Base-by-base conservation (phyloP, 92 coral and sea anemone genomes). In the Zoanthus gigantus region DNA sequence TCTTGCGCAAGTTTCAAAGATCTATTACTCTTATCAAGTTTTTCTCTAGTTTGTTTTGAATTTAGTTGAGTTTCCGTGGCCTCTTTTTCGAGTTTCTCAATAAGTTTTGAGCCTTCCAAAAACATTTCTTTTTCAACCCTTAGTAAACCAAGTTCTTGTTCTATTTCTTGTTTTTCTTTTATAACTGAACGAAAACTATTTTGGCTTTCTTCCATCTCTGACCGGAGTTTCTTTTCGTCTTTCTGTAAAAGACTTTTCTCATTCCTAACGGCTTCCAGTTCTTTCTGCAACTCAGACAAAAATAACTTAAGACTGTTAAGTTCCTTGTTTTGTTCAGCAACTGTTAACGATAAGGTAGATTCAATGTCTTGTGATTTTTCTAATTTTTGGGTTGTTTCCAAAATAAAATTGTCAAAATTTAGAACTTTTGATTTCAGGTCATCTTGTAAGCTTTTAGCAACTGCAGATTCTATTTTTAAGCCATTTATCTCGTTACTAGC, bases 41-140 rank as follows among this genome's bases (percentile, higher is more conserved):
- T 32, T 5, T 81, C 47, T 65, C n/a, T 50, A 18, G 74, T 28
- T 50, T 81, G 74, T 14, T 48, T n/a, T 17, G 65, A 50, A 6
- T 12, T n/a, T 46, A n/a, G 5, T 61, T 67, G 37, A 5, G 42
- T 54, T 18, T 47, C 74, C 11, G 28, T 18, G 23, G 75, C 85
- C 65, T 81, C 85, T 31, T 81, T 65, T 46, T 69, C 67, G 71
- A 81, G 85, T 46, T 81, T 73, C 5, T 63, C 74, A 10, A 81
- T 37, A 9, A 81, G 85, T 81, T 66, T 81, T 46, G 85, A 44
- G 10, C 85, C 85, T 81, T 65, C 71, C 42, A 45, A 45, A 23
- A 81, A 81, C 75, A 91, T n/a, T 29, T 82, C 85, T 63, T 91
- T 90, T 69, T 95, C 93, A 42, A 84, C 87, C 30, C 84, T 88